Evolutionary conservation across 2,888 invertebrate genomes (phyloP), one percentile per base, ranked within the genome.

Genomic region (Cephonodes hylas): DNA sequence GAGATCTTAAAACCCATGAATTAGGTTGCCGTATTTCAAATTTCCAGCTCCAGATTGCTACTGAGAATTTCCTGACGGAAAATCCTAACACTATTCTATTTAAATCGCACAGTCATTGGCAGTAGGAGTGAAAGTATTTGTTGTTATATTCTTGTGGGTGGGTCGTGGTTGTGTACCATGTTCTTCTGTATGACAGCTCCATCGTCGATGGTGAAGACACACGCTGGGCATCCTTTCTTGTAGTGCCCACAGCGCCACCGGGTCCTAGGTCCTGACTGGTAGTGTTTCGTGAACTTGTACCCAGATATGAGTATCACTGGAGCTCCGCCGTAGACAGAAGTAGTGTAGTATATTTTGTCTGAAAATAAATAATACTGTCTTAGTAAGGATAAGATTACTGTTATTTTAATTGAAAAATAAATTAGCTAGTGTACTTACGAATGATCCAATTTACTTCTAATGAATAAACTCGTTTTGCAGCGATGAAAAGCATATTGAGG

Each of bases 131-230:
- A n/a, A n/a, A n/a, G n/a, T n/a, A n/a, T n/a, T n/a, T n/a, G n/a
- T 10, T 38, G 38, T 59, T 58, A 58, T 48, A 62, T 34, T 15
- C 18, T 57, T 2, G 25, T 20, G 10, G 60, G 60, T 18, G 60
- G 60, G 3, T 23, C n/a, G 27, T 64, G 63, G 38, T 64, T 64
- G n/a, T 64, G 63, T 8, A 38, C 3, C n/a, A 61, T 59, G 23
- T 53, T 57, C 7, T 42, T 53, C 13, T 59, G 42, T 42, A 60
- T 45, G 4, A 64, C 20, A 3, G 38, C 5, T 7, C 25, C 46
- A n/a, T 58, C 22, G 46, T 20, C 23, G 10, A 34, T 3, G 5
- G 62, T 62, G 48, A 46, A 62, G 0, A 62, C 22, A 46, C 46
- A 46, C 0, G 57, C 57, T 13, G 27, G 45, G 4, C 53, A 58